Percentiles rank a stretch among this genome's conserved stretches.
Conservation (phyloP, 2,113 vertebrate species). For the Thalassoma bifasciatum region DNA sequence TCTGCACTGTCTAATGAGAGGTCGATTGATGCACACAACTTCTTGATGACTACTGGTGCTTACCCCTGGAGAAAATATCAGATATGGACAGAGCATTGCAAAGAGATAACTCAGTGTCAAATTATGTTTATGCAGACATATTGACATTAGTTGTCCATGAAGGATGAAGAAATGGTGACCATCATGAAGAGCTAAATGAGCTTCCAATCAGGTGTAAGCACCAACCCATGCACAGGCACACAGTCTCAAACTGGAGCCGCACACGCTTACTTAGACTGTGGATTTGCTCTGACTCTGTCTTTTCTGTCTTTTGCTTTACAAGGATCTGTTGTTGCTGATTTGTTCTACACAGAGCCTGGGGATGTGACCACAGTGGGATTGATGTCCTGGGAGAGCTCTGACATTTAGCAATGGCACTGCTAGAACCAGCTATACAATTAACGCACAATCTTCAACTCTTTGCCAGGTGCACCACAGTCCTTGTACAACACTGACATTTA, state of each 20-base stretch:
- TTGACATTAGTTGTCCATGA: conserved; percentile 30
- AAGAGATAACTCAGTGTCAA: conserved; percentile 37
- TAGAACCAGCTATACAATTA: conserved; percentile 65
- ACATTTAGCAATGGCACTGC: conserved; percentile 74
- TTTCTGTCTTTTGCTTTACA: conserved; percentile 33
- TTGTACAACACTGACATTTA: conserved; percentile 73
- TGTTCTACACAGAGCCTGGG: conserved; percentile 14
- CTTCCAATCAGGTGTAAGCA: conserved; percentile 32
- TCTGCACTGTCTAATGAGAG: conserved; percentile 8
- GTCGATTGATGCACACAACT: conserved; percentile 36
- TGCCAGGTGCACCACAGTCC: conserved; percentile 34
- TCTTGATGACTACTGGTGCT: conserved; percentile 20
- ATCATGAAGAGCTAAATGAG: conserved; percentile 32
- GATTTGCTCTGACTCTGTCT: conserved; percentile 19
- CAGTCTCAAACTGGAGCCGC: neutral
- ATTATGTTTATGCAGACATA: conserved; percentile 38
- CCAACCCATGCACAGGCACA: conserved; percentile 28
- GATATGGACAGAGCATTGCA: conserved; percentile 19
- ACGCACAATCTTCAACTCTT: conserved; percentile 34
- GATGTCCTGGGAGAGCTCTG: conserved; percentile 66
- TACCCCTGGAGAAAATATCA: conserved; percentile 36
- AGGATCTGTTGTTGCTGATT: conserved; percentile 29
- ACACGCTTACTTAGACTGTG: neutral
- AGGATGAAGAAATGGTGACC: conserved; percentile 39
- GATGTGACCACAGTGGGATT: conserved; percentile 37